A percentile compares a stretch with the other conserved stretches of the same genome.
Evolutionary conservation across 2,113 vertebrate genomes (phyloP).

Genomic region (Spheniscus mendiculus): DNA sequence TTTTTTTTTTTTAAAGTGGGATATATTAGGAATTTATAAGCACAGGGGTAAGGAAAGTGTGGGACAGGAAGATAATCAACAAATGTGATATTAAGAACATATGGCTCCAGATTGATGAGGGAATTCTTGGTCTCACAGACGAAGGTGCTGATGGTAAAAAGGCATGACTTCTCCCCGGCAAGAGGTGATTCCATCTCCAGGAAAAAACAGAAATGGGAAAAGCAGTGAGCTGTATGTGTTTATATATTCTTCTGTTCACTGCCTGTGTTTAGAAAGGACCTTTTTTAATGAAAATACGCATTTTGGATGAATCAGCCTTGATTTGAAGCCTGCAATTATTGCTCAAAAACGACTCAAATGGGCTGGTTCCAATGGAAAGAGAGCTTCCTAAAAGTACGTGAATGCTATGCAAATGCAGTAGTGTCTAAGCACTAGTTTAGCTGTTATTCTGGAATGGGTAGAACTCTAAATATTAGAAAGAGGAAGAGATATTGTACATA

Average conservation of each 20-base stretch:
- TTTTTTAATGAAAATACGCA: neutral
- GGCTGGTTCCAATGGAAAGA: neutral
- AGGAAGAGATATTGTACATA: neutral
- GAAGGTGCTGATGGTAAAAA: neutral
- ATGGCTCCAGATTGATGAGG: neutral
- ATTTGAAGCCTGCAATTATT: neutral
- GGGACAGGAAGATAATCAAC: neutral
- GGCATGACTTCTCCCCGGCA: neutral
- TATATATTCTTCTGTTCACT: neutral
- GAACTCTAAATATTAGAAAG: neutral
- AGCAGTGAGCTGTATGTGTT: neutral
- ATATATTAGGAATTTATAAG: neutral
- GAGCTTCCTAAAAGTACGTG: neutral
- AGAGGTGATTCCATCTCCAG: neutral
- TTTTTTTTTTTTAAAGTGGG: neutral
- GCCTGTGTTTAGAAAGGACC: neutral
- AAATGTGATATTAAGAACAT: no score
- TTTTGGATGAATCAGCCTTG: neutral
- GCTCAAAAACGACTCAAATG: neutral
- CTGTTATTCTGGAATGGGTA: neutral
- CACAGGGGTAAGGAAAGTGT: neutral
- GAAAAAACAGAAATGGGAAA: neutral
- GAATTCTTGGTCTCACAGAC: neutral
- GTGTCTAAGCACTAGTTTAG: neutral
- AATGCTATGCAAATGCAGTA: neutral